Base-by-base conservation (phyloP, 1,140 invertebrate genomes). In the Latrodectus geometricus region DNA sequence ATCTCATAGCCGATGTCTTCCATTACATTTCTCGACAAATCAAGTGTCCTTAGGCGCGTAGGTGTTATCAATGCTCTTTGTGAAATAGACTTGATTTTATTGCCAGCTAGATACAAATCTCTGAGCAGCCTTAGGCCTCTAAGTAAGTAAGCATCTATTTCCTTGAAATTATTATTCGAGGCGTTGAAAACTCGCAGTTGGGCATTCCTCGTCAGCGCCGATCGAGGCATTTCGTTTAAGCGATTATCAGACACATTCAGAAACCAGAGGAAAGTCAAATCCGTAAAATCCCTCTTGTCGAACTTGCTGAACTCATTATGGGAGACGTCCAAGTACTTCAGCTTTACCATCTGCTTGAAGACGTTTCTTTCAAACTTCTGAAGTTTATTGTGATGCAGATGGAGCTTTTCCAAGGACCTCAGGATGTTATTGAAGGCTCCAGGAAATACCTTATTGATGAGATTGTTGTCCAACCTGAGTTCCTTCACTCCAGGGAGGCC, bases 201-300 rank as follows among this genome's bases (percentile, higher is more conserved):
- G 0, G 95, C 94, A 91, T 97, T 98, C 87, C 96, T 93, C 1
- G 96, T 95, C 90, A 98, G 97, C 14, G 96, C 95, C 73, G 96
- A 95, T 81, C 96, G 95, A 88, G 89, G 93, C 90, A 92, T 73
- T 94, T 96, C 94, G 0, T 94, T 92, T 5, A 98, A 92, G 5
- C 93, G 93, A 90, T 98, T 98, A 89, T 97, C 93, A 0, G 96
- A 97, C 9, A 95, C 93, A 91, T 98, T 98, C 83, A 95, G 95
- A 93, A 94, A 96, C 8, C 93, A 94, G 86, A 98, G 90, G 90
- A 97, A 97, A 0, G 94, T 95, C 20, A 98, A 91, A 91, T 97
- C 96, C 0, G 93, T 93, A 76, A 97, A 93, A 90, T 97, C 95
- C 9, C 93, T 94, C 0, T 95, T 93, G 88, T 97, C 96, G 35